Percentiles rank a stretch among this genome's conserved stretches.
Evolutionary conservation across 2,888 invertebrate species (phyloP).

Genomic region (Branchellion lobata): DNA sequence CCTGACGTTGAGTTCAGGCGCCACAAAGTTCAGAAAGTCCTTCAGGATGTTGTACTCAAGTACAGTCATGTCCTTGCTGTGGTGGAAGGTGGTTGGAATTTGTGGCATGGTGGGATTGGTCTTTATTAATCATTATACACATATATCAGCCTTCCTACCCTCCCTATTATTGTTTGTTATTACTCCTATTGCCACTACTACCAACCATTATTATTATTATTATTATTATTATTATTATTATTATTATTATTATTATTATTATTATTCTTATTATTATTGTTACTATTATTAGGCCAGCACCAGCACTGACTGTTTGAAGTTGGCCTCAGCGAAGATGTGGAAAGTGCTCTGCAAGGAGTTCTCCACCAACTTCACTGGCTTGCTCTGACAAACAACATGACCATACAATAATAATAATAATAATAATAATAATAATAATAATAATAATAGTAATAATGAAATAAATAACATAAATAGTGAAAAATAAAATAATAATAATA

Average conservation of each 20-base stretch:
- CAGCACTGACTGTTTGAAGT: conserved; percentile 38
- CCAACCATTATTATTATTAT: too few species aligned
- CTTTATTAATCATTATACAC: too few species aligned
- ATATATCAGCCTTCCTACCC: neutral
- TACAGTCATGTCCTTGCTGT: conserved; percentile 45
- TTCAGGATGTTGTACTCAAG: conserved; percentile 45
- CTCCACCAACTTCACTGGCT: conserved; percentile 48
- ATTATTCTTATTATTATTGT: too few species aligned
- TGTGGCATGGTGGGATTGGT: too few species aligned
- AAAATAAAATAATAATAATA: too few species aligned
- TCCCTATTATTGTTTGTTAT: neutral
- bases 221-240: too few species aligned
- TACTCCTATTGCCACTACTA: conserved; percentile 24
- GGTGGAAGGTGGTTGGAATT: too few species aligned
- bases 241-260: neutral
- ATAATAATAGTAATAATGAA: neutral
- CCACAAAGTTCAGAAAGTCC: conserved; percentile 47
- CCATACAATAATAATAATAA: neutral
- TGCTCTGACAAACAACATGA: conserved; percentile 8
- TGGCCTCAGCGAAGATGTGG: conserved; percentile 48
- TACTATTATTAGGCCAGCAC: neutral
- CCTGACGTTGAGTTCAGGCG: conserved; percentile 28
- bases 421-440: neutral
- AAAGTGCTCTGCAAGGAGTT: conserved; percentile 47
- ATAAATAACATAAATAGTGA: too few species aligned